A percentile compares a stretch with the other conserved stretches of the same genome.
Conservation (phyloP, 2,113 vertebrate species). For the Lophura nycthemera region DNA sequence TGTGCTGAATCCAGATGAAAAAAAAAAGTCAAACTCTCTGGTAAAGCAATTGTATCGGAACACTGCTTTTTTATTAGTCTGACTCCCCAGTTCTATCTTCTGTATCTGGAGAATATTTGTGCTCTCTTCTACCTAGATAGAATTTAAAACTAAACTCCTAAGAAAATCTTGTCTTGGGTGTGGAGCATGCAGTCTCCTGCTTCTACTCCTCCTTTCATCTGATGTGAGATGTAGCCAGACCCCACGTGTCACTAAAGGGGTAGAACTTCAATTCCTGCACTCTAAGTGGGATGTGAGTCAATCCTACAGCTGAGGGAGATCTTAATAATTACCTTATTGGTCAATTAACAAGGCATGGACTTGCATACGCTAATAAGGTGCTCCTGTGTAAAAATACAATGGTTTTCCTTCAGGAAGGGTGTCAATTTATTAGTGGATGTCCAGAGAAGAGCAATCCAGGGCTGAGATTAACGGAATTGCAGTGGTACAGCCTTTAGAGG, state of each 20-base stretch:
- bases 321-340: background rate
- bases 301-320: background rate
- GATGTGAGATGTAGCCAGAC: background rate
- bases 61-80: background rate
- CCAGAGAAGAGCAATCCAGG: background rate
- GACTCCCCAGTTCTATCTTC: background rate
- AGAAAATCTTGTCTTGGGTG: background rate
- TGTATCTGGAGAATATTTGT: background rate
- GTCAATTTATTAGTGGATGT: background rate
- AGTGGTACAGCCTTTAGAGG: background rate
- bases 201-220: background rate
- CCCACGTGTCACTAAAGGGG: accelerated
- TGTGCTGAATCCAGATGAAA: background rate
- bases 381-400: background rate
- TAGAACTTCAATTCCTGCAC: background rate
- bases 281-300: background rate
- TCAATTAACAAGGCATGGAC: background rate
- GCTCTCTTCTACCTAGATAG: background rate
- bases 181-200: background rate
- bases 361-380: background rate
- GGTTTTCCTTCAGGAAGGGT: conserved; percentile 14
- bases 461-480: background rate
- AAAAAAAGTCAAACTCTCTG: background rate
- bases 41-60: background rate
- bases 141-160: background rate